Evolutionary conservation across 1,140 invertebrate genomes (phyloP).

Genomic region (Odontomachus brunneus): DNA sequence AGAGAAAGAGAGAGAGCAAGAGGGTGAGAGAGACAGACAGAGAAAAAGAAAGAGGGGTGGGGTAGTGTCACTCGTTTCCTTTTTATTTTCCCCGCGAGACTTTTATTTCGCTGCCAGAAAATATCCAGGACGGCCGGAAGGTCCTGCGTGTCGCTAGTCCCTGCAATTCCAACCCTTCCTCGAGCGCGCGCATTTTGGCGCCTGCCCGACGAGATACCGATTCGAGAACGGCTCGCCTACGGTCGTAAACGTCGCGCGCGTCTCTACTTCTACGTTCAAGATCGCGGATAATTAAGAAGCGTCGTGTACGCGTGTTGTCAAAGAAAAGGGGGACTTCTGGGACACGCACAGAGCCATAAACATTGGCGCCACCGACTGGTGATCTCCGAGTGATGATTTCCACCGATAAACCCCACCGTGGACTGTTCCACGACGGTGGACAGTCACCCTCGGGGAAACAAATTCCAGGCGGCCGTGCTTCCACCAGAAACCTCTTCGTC

Average conservation of each 20-base stretch:
- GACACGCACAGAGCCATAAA: neutral
- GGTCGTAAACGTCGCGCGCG: conserved; percentile 12
- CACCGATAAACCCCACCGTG: conserved; percentile 23
- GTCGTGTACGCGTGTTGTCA: neutral
- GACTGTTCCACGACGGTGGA: neutral
- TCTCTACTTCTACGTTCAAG: neutral
- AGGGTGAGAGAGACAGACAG: neutral
- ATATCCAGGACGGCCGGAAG: neutral
- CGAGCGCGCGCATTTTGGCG: conserved; percentile 5
- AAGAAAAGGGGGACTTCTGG: neutral
- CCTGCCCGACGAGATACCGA: conserved; percentile 4
- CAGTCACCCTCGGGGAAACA: conserved; percentile 29
- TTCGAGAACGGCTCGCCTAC: neutral
- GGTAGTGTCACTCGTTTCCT: neutral
- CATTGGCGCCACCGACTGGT: neutral
- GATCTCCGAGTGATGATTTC: conserved; percentile 31
- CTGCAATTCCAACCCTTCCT: neutral
- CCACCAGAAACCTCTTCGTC: conserved; percentile 37
- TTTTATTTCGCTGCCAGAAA: conserved; percentile 6
- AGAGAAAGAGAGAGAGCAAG: too few species aligned
- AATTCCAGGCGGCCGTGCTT: conserved; percentile 20
- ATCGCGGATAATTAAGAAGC: neutral
- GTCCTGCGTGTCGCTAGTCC: conserved; percentile 1
- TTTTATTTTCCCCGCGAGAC: neutral
- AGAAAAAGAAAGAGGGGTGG: neutral